Evolutionary conservation across 2,113 vertebrate species (phyloP).

Genomic region (Heterotilapia buettikoferi): DNA sequence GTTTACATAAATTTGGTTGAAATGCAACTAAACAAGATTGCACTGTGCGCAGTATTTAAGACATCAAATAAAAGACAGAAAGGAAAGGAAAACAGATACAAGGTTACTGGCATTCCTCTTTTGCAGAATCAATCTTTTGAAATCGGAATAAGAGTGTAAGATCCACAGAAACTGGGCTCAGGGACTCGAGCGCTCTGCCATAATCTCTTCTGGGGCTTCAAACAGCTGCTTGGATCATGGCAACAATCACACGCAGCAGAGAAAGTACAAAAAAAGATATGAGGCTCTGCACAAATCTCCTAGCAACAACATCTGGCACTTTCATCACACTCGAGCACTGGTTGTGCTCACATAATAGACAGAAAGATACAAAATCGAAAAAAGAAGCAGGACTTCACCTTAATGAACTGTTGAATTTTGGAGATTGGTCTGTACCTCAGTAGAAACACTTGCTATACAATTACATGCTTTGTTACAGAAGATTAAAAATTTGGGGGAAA

Average conservation of each 20-base stretch:
- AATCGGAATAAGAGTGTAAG: not conserved
- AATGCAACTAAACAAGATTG: not conserved
- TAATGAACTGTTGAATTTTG: not conserved
- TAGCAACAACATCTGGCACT: slow-evolving; percentile 40
- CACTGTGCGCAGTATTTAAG: not conserved
- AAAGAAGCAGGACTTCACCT: not conserved
- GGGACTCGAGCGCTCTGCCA: not conserved
- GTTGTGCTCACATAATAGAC: not conserved
- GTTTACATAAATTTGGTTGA: not conserved
- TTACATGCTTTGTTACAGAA: not conserved
- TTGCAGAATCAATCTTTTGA: not conserved
- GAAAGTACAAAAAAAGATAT: slow-evolving; percentile 13
- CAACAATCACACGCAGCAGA: slow-evolving; percentile 12
- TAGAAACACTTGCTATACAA: not conserved
- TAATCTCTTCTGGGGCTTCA: slow-evolving; percentile 35
- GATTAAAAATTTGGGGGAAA: not conserved
- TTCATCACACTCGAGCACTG: slow-evolving; percentile 5
- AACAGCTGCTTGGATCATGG: slow-evolving; percentile 34
- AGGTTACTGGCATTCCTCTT: not conserved
- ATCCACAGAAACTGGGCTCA: not conserved
- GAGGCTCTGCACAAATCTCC: slow-evolving; percentile 32
- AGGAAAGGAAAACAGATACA: not conserved
- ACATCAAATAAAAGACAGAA: not conserved
- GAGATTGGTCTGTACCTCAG: not conserved
- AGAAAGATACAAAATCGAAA: not conserved